Evolutionary conservation across 2,113 vertebrate genomes (phyloP).

Genomic region (Chiloscyllium plagiosum): DNA sequence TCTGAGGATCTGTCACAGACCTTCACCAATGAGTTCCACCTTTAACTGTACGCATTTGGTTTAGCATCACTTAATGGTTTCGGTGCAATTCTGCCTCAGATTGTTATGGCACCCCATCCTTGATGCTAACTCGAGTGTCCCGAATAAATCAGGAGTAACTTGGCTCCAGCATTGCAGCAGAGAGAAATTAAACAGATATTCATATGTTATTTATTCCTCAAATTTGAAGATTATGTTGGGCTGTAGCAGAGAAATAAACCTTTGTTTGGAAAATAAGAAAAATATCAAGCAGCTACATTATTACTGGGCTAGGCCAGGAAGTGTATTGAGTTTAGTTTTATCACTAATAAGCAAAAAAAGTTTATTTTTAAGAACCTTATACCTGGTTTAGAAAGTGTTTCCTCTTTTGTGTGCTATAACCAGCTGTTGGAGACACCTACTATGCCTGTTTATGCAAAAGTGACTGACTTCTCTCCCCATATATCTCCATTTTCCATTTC

Average conservation of each 20-base stretch:
- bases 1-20: neutral
- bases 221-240: neutral
- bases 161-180: neutral
- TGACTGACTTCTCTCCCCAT: neutral
- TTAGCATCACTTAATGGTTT: neutral
- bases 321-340: neutral
- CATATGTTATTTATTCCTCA: neutral
- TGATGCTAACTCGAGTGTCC: neutral
- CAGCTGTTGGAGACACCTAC: neutral
- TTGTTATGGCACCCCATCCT: neutral
- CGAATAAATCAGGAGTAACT: neutral
- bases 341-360: neutral
- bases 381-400: neutral
- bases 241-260: neutral
- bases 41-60: neutral
- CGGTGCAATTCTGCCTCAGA: neutral
- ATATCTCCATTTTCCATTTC: neutral
- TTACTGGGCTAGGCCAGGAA: too few relatives aligned
- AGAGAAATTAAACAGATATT: neutral
- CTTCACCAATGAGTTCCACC: neutral
- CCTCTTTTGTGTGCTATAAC: neutral
- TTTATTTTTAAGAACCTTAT: neutral
- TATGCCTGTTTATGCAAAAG: neutral
- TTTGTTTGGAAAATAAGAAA: too few relatives aligned
- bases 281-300: neutral